Evolutionary conservation across 2,888 invertebrate species (phyloP), one percentile per base, ranked within the genome.

Genomic region (Congeria kusceri): DNA sequence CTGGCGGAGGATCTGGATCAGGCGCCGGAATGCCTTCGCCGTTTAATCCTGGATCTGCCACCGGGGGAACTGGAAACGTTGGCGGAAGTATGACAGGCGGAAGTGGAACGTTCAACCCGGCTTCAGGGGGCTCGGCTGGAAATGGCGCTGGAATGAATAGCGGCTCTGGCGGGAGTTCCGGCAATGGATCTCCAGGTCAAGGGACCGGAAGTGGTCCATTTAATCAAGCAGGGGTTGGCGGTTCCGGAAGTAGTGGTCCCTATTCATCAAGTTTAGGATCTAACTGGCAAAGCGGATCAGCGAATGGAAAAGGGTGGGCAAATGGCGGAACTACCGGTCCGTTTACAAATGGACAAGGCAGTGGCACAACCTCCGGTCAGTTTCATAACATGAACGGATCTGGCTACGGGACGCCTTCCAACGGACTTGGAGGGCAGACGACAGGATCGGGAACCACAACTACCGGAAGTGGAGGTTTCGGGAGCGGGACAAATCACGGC

Each of bases 261-360:
- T 79, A 72, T 65, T 68, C 73, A 32, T 66, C 65, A 39, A 64
- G 72, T 20, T 32, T 72, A 4, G 76, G 79, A 11, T 57, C 27
- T 18, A 65, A 59, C 25, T 74, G 74, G 66, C 68, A 73, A 39
- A 46, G 61, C 29, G 77, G 80, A 2, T 71, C 83, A 39, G 68
- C 58, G 0, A 74, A 77, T 32, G 77, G 79, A 25, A 59, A 62
- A 32, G 75, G 78, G 3, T 74, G 71, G 64, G 59, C 77, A 29
- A 74, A 64, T 27, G 74, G 78, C 3, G 77, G 75, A 13, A 70
- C 64, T 13, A 23, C 25, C 13, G 79, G 77, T 20, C 65, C 76
- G 23, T 74, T 77, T 25, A 27, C 74, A 28, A 75, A 77, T 58
- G 83, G 83, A 13, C 47, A 75, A 27, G 80, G 77, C 3, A 74